These are phyloP conservation scores for Cricetomys ansorgei DNA, from an alignment of 2,113 vertebrate species.

Conservation along the genomic window DNA sequence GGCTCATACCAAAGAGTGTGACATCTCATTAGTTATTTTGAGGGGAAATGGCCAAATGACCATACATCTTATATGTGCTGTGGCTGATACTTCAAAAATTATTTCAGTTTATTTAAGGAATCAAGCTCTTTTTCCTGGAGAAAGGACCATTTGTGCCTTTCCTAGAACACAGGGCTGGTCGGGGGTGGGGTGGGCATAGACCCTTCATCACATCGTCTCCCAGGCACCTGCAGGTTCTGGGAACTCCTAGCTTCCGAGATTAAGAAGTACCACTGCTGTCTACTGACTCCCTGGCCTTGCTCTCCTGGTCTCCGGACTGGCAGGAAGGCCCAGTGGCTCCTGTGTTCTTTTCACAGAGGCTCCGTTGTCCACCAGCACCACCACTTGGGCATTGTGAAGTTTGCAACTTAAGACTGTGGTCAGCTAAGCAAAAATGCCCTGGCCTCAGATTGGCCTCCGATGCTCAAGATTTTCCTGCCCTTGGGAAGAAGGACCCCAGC, in stretches of 20 bases:
- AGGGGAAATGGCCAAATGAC: not conserved
- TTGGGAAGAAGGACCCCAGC: not conserved
- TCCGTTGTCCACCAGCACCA: not conserved
- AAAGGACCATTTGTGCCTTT: not conserved
- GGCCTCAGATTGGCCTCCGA: not conserved
- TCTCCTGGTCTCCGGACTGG: not conserved
- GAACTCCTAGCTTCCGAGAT: not conserved
- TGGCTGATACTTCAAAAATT: not conserved
- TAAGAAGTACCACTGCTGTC: not conserved
- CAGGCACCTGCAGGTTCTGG: not conserved
- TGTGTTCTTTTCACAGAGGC: no score
- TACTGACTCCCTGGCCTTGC: not conserved
- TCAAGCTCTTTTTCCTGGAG: not conserved
- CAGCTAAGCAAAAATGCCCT: not conserved
- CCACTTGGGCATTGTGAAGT: not conserved
- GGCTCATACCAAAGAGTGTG: not conserved
- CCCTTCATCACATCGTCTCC: not conserved
- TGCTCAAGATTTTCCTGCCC: not conserved
- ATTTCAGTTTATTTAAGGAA: not conserved
- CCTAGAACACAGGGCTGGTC: not conserved
- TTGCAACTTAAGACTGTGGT: not conserved
- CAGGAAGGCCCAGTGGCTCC: not conserved
- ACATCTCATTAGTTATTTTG: not conserved
- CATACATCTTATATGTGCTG: no score
- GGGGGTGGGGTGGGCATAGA: no score